A percentile compares a stretch with the other conserved stretches of the same genome.
Conservation (phyloP, 2,797 vertebrate species). For the Neopelma chrysocephalum region DNA sequence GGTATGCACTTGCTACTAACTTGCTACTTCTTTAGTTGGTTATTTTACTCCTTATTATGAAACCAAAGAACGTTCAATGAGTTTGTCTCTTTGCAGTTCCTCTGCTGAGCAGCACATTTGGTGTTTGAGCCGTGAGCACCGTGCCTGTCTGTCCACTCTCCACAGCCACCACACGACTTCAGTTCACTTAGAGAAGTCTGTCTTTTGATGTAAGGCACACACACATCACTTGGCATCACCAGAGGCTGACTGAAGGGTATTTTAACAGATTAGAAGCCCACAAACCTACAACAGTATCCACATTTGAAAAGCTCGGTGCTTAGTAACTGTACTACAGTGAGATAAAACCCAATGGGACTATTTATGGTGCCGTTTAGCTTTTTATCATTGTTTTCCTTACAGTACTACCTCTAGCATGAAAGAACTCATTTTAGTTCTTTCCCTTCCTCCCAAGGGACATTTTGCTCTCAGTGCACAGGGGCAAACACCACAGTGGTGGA, state of each 20-base stretch:
- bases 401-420: accelerated
- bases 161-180: neutral
- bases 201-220: neutral
- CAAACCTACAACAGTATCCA: neutral
- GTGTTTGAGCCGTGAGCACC: neutral
- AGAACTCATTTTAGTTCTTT: accelerated
- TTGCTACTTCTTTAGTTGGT: neutral
- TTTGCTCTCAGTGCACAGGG: accelerated
- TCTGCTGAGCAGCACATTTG: neutral
- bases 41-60: neutral
- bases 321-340: neutral
- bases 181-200: neutral
- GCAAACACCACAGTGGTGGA: accelerated
- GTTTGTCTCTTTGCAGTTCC: neutral
- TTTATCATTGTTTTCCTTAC: neutral
- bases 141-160: neutral
- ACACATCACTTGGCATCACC: neutral
- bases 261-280: neutral
- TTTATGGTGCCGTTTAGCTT: neutral
- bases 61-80: neutral
- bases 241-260: neutral
- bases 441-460: accelerated
- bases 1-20: no score
- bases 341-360: neutral
- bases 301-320: neutral